phyloP scores from a whole-genome alignment of 2,113 vertebrate species.

The Crypturellus undulatus region DNA sequence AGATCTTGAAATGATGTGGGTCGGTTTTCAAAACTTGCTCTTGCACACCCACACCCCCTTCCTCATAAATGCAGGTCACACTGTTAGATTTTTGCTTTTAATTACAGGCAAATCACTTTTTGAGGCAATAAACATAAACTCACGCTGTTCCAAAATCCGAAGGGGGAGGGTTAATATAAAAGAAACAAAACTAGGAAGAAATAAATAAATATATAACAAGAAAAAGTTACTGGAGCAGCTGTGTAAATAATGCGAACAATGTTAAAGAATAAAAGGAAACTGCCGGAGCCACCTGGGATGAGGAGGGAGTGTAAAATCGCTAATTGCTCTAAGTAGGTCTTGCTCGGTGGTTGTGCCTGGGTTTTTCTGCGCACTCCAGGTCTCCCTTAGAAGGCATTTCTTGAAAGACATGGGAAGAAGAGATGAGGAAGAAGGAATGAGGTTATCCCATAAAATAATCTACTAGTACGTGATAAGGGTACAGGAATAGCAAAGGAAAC shows the following conservation, averaged over 20 bases:
- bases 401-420: neutral
- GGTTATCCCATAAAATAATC: slow-evolving; percentile 31
- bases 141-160: slow-evolving; percentile 45
- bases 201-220: slow-evolving; percentile 30
- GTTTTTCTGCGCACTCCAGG: neutral
- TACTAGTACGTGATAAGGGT: neutral
- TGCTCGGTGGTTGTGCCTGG: neutral
- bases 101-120: slow-evolving; percentile 62
- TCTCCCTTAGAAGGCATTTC: slow-evolving; percentile 12
- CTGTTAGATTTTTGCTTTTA: slow-evolving; percentile 65
- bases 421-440: slow-evolving; percentile 35
- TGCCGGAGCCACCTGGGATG: slow-evolving; percentile 44
- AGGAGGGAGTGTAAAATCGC: slow-evolving; percentile 37
- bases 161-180: slow-evolving; percentile 21
- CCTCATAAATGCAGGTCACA: slow-evolving; percentile 14
- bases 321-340: neutral
- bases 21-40: slow-evolving; percentile 56
- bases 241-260: slow-evolving; percentile 69
- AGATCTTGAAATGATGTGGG: neutral
- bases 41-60: neutral
- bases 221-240: slow-evolving; percentile 70
- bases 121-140: slow-evolving; percentile 51
- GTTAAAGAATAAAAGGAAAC: slow-evolving; percentile 72
- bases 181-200: slow-evolving; percentile 44
- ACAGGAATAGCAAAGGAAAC: slow-evolving; percentile 9